These are phyloP conservation scores for Syndactyla subalaris DNA, from an alignment of 2,797 vertebrate genomes.

Conservation along the genomic window DNA sequence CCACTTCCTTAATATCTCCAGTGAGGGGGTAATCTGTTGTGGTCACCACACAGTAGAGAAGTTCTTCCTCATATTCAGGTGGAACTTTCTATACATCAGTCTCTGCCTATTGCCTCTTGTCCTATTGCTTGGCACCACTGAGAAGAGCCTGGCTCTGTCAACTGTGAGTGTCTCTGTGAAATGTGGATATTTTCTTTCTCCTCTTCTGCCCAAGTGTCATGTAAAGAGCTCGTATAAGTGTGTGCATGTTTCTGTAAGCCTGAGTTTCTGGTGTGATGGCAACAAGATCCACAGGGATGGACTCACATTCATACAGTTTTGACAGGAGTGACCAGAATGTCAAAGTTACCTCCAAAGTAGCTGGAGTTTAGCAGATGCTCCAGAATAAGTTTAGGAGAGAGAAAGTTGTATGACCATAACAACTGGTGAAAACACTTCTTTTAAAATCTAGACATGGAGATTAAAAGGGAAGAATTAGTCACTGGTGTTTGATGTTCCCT, in stretches of 20 bases:
- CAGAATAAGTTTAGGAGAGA: background rate
- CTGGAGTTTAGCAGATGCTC: background rate
- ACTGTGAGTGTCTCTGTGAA: background rate
- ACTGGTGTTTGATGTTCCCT: background rate
- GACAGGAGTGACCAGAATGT: background rate
- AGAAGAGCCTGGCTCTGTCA: background rate
- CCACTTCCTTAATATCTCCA: background rate
- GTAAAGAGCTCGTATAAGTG: background rate
- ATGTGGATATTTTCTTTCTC: background rate
- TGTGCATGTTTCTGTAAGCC: background rate
- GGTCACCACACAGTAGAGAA: background rate
- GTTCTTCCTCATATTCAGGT: background rate
- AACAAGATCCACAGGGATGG: background rate
- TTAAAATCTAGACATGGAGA: background rate
- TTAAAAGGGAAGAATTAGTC: background rate
- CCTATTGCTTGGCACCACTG: background rate
- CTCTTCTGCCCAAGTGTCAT: background rate
- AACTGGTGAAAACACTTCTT: background rate
- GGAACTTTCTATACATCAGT: background rate
- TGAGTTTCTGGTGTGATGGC: background rate
- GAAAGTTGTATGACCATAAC: background rate
- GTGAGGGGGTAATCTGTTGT: background rate
- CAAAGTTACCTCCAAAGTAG: rapidly evolving
- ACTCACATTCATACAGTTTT: background rate
- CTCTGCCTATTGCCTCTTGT: background rate